phyloP scores from a whole-genome alignment of 2,797 vertebrate genomes.

The Hypotaenidia philippensis region DNA sequence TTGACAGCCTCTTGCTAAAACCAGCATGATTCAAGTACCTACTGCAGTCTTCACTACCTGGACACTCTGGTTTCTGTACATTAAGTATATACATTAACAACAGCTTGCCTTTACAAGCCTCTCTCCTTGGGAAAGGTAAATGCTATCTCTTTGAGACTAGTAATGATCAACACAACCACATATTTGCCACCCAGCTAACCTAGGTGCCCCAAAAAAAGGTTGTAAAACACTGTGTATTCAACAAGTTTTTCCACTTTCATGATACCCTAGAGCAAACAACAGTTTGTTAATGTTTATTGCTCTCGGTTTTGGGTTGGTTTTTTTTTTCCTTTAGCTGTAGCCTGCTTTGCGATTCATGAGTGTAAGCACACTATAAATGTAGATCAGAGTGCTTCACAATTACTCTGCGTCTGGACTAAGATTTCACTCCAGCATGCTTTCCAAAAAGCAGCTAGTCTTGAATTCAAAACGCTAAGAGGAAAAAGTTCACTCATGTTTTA shows the following conservation, averaged over 20 bases:
- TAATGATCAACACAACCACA: not conserved
- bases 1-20: not conserved
- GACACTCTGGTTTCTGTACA: not conserved
- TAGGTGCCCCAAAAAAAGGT: not conserved
- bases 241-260: constrained; percentile 11
- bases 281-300: not conserved
- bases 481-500: not conserved
- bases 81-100: not conserved
- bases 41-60: not conserved
- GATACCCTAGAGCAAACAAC: not conserved
- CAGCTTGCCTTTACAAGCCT: not conserved
- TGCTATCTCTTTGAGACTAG: not conserved
- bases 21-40: accelerated
- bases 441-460: not conserved
- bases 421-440: not conserved
- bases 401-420: not conserved
- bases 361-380: not conserved
- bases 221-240: not conserved
- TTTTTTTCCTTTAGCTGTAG: not conserved
- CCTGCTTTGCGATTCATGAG: not conserved
- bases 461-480: not conserved
- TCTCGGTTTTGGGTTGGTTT: not conserved
- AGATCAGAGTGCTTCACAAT: not conserved
- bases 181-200: not conserved
- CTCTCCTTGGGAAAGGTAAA: not conserved